Evolutionary conservation across 2,888 invertebrate species (phyloP).

Genomic region (Syrista parreyssii): DNA sequence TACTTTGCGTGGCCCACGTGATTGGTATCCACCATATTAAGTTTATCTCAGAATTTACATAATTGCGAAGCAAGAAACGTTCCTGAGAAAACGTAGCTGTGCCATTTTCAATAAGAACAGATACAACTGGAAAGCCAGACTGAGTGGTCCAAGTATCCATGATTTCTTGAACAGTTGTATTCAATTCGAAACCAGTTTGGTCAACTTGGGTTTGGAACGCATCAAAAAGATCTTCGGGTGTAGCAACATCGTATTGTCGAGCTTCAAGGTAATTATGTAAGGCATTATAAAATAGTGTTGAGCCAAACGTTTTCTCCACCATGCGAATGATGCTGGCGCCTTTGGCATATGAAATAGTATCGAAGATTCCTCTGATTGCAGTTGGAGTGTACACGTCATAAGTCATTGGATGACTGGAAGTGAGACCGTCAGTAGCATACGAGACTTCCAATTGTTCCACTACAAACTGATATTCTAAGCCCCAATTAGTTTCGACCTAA

Average conservation of each 20-base stretch:
- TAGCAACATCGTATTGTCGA: slow-evolving; percentile 41
- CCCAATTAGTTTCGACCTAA: slow-evolving; percentile 74
- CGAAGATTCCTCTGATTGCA: slow-evolving; percentile 74
- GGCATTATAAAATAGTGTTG: slow-evolving; percentile 68
- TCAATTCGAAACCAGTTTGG: slow-evolving; percentile 60
- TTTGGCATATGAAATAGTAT: slow-evolving; percentile 77
- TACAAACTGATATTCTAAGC: slow-evolving; percentile 77
- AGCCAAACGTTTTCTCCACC: slow-evolving; percentile 74
- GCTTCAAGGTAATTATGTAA: slow-evolving; percentile 69
- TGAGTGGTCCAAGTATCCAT: slow-evolving; percentile 74
- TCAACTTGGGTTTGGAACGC: slow-evolving; percentile 50
- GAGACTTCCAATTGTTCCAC: slow-evolving; percentile 76
- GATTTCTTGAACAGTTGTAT: slow-evolving; percentile 67
- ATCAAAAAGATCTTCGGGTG: slow-evolving; percentile 42
- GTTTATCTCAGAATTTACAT: not conserved
- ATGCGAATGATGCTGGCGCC: slow-evolving; percentile 74
- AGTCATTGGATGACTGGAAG: slow-evolving; percentile 72
- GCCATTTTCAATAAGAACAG: slow-evolving; percentile 51
- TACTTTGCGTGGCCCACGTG: slow-evolving; percentile 73
- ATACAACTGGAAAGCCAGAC: slow-evolving; percentile 72
- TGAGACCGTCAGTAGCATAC: slow-evolving; percentile 71
- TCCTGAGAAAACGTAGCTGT: slow-evolving; percentile 35
- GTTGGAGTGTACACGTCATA: slow-evolving; percentile 68
- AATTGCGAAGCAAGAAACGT: slow-evolving; percentile 40
- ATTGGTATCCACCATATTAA: slow-evolving; percentile 79